Conservation (phyloP, 2,113 vertebrate genomes). For the Megaceryle torquata region DNA sequence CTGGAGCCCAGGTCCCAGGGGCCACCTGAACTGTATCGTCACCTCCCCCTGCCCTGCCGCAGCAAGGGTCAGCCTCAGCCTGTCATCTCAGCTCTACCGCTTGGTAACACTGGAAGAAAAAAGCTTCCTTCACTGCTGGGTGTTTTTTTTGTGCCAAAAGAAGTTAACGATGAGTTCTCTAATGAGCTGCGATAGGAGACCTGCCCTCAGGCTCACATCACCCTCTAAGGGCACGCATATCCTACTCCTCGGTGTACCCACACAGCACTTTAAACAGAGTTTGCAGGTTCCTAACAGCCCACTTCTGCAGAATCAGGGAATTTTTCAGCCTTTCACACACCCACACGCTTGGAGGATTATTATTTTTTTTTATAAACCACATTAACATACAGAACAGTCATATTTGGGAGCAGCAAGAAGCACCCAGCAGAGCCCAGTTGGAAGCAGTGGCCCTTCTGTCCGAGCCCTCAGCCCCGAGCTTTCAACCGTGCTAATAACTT, state of each 20-base stretch:
- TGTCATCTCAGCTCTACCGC: not conserved
- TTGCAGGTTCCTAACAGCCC: not conserved
- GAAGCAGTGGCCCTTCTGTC: not conserved
- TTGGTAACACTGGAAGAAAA: fast-evolving
- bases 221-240: not conserved
- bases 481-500: not conserved
- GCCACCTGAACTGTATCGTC: not conserved
- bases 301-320: not conserved
- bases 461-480: not conserved
- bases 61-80: not conserved
- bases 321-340: not conserved
- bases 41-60: not conserved
- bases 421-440: not conserved
- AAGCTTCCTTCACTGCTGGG: too few relatives aligned
- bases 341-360: fast-evolving
- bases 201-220: not conserved
- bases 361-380: not conserved
- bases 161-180: fast-evolving
- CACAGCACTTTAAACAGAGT: not conserved
- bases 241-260: not conserved
- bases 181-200: not conserved
- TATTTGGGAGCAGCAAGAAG: not conserved
- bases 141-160: fast-evolving
- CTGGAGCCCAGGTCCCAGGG: fast-evolving
- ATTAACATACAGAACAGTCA: not conserved